These are phyloP conservation scores for Dendroctonus ponderosae DNA, from an alignment of 1,140 invertebrate species.

Conservation along the genomic window DNA sequence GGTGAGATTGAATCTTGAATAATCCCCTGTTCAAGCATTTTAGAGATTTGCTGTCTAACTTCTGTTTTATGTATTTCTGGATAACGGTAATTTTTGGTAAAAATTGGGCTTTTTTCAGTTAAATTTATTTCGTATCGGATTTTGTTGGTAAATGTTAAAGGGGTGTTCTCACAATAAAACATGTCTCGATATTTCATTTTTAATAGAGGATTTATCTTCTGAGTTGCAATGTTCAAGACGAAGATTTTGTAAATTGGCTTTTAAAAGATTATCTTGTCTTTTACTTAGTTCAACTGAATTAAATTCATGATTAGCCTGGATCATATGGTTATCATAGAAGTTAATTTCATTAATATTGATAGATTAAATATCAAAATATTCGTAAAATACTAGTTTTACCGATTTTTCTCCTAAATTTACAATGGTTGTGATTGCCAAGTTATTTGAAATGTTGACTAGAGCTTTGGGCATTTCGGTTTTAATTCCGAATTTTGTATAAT, in stretches of 20 bases:
- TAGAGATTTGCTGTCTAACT: conserved; percentile 10
- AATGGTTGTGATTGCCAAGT: neutral
- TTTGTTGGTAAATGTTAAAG: conserved; percentile 9
- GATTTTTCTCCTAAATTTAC: neutral
- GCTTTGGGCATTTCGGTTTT: neutral
- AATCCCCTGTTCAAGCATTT: conserved; percentile 32
- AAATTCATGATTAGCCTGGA: neutral
- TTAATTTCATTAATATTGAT: too few species aligned
- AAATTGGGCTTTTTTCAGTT: conserved; percentile 7
- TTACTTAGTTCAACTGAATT: neutral
- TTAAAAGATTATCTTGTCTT: neutral
- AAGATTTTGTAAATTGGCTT: conserved; percentile 1
- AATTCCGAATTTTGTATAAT: neutral
- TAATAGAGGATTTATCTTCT: too few species aligned
- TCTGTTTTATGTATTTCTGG: conserved; percentile 7
- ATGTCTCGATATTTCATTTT: conserved; percentile 10
- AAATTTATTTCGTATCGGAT: conserved; percentile 6
- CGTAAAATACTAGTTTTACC: neutral
- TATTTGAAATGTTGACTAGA: neutral
- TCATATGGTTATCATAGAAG: neutral
- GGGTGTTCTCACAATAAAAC: conserved; percentile 9
- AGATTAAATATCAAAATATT: neutral
- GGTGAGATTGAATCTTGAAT: conserved; percentile 19
- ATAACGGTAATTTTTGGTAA: conserved; percentile 10
- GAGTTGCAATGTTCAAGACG: conserved; percentile 4